phyloP scores from a whole-genome alignment of 1,140 invertebrate species.

The Drosophila kikkawai region DNA sequence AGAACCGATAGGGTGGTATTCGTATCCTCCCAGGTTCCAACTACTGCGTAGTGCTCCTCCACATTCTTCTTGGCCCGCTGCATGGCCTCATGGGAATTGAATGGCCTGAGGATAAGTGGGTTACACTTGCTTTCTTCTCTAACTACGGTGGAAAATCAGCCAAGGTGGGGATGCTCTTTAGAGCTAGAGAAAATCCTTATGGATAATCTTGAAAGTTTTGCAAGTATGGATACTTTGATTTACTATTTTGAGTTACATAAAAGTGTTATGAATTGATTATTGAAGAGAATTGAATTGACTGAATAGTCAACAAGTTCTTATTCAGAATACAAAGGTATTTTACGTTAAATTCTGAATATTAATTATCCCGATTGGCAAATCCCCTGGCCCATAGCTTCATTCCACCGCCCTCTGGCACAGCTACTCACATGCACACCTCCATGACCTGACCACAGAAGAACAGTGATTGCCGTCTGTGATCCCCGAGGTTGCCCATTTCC shows the following conservation, averaged over 20 bases:
- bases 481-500: slow-evolving; percentile 92
- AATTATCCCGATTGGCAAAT: too few species aligned
- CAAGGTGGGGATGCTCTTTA: not conserved
- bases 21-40: slow-evolving; percentile 95
- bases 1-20: slow-evolving; percentile 93
- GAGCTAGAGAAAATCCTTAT: not conserved
- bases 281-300: not conserved
- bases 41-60: slow-evolving; percentile 93
- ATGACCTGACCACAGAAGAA: slow-evolving; percentile 95
- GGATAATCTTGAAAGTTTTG: not conserved
- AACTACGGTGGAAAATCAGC: not conserved
- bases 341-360: not conserved
- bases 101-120: slow-evolving; percentile 88
- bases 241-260: not conserved
- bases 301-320: not conserved
- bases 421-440: slow-evolving; percentile 91
- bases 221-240: not conserved
- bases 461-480: slow-evolving; percentile 92
- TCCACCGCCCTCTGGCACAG: not conserved
- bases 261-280: not conserved
- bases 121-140: not conserved
- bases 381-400: not conserved
- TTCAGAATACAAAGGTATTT: not conserved
- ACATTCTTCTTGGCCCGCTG: slow-evolving; percentile 93
- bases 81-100: slow-evolving; percentile 92